phyloP scores from a whole-genome alignment of 2,888 invertebrate species.

The Cryptocheilus praepositus region DNA sequence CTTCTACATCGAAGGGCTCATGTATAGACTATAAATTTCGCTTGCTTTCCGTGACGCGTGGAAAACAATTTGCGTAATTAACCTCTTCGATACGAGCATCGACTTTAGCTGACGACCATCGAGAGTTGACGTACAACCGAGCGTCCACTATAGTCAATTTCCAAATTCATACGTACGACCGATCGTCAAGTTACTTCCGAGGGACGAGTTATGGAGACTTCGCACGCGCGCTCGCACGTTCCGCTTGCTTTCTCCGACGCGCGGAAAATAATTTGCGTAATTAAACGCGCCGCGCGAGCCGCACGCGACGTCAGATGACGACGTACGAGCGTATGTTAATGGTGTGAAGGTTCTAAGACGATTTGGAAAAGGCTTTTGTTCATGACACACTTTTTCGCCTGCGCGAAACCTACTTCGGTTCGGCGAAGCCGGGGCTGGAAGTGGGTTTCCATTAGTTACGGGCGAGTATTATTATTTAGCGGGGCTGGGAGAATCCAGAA shows the following conservation, averaged over 20 bases:
- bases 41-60: too few relatives aligned
- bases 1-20: too few relatives aligned
- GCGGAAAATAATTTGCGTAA: neutral
- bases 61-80: too few relatives aligned
- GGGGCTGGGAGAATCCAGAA: constrained; percentile 47
- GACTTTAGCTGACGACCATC: too few relatives aligned
- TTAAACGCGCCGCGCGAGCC: neutral
- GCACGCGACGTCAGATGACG: neutral
- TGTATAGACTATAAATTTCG: too few relatives aligned
- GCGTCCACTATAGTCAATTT: too few relatives aligned
- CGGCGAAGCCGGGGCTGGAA: constrained; percentile 53
- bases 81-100: too few relatives aligned
- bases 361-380: constrained; percentile 58
- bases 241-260: neutral
- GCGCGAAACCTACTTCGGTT: constrained; percentile 48
- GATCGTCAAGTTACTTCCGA: too few relatives aligned
- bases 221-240: neutral
- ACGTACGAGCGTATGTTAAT: constrained; percentile 41
- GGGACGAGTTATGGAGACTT: neutral
- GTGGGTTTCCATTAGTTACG: constrained; percentile 59
- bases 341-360: constrained; percentile 43
- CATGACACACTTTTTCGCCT: constrained; percentile 55
- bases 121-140: too few relatives aligned
- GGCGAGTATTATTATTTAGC: constrained; percentile 54
- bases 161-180: too few relatives aligned